Percentiles rank a stretch among this genome's conserved stretches.
These are phyloP conservation scores for Schizothorax lantsangensis DNA, from an alignment of 2,797 vertebrate genomes.

Conservation along the genomic window DNA sequence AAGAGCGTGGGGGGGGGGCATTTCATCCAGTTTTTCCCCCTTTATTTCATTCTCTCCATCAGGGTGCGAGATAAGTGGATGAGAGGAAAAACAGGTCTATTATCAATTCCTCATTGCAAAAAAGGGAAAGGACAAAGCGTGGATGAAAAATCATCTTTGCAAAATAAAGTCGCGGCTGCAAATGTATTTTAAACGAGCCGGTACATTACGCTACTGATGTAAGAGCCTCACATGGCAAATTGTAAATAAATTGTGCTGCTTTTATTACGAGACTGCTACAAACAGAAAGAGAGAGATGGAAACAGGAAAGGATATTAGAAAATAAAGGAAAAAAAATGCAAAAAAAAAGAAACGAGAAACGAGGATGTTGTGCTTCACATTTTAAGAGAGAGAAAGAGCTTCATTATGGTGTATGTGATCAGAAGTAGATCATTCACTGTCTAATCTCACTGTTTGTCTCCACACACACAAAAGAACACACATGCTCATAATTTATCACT, in stretches of 20 bases:
- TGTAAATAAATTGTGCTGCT: constrained; percentile 76
- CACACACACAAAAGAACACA: constrained; percentile 2
- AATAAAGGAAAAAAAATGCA: constrained; percentile 13
- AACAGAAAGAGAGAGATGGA: constrained; percentile 39
- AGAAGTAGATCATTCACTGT: constrained; percentile 29
- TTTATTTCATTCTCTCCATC: constrained; percentile 49
- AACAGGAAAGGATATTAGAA: constrained; percentile 48
- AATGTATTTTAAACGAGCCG: constrained; percentile 82
- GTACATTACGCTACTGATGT: constrained; percentile 77
- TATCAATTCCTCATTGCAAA: constrained; percentile 56
- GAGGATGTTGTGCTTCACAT: background rate
- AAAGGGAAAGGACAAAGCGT: constrained; percentile 54
- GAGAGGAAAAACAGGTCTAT: constrained; percentile 63
- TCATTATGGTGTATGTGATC: constrained; percentile 1
- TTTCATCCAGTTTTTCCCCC: constrained; percentile 62
- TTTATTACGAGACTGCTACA: constrained; percentile 66
- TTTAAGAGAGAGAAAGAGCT: constrained; percentile 28
- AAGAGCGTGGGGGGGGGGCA: constrained; percentile 44
- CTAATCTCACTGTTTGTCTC: constrained; percentile 23
- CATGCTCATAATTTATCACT: constrained; percentile 37
- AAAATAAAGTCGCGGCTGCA: constrained; percentile 71
- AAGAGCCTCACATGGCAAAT: constrained; percentile 77
- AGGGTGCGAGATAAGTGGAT: constrained; percentile 54
- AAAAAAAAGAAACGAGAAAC: background rate
- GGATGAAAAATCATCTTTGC: constrained; percentile 71